phyloP scores from a whole-genome alignment of 2,888 invertebrate genomes.

The Torymus tubicola region DNA sequence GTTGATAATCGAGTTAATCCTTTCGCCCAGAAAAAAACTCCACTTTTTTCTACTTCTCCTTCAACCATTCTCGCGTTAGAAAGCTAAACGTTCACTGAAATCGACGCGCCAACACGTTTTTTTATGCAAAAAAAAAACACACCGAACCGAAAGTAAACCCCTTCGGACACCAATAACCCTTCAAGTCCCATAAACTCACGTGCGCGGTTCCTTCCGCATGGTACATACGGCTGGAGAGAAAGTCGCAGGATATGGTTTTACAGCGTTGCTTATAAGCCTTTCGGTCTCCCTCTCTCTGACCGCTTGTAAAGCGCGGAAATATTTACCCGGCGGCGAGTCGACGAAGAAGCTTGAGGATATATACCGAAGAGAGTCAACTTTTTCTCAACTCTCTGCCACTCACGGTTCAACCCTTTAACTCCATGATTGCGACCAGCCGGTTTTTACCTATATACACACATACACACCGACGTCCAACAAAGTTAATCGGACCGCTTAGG shows the following conservation, averaged over 20 bases:
- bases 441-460: not conserved
- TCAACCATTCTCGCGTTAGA: conserved; percentile 9
- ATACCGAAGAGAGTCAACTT: conserved; percentile 43
- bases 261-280: not conserved
- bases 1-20: conserved; percentile 59
- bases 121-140: conserved; percentile 5
- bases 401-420: conserved; percentile 37
- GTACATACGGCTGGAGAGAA: conserved; percentile 30
- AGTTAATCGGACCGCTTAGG: conserved; percentile 56
- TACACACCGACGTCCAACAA: not conserved
- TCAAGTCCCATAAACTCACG: conserved; percentile 47
- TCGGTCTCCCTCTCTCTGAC: too few relatives aligned
- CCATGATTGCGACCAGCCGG: conserved; percentile 42
- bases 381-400: conserved; percentile 31
- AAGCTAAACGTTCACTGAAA: conserved; percentile 48
- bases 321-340: not conserved
- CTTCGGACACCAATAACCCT: conserved; percentile 52
- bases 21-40: conserved; percentile 45
- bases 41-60: not conserved
- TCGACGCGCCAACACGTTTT: not conserved
- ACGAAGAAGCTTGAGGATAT: too few relatives aligned
- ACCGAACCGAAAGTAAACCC: conserved; percentile 11
- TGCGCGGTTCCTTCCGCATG: not conserved
- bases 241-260: conserved; percentile 44
- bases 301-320: too few relatives aligned